Conservation (phyloP, 2,113 vertebrate genomes). For the Holacanthus passer region DNA sequence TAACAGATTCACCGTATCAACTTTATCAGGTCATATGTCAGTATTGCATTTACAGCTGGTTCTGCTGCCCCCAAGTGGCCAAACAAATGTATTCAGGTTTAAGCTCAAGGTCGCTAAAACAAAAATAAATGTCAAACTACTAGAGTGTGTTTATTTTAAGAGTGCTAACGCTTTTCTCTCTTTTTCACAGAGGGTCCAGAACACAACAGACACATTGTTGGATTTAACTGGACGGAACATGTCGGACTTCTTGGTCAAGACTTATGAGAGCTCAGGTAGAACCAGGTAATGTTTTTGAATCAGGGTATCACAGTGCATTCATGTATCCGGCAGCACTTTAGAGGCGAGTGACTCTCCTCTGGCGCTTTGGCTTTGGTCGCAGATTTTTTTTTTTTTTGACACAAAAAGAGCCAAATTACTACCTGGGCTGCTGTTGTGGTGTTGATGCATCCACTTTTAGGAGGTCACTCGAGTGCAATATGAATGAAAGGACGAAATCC, state of each 20-base stretch:
- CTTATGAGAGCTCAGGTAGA: constrained; percentile 83
- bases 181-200: constrained; percentile 80
- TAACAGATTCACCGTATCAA: not conserved
- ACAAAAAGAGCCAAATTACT: constrained; percentile 30
- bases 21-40: not conserved
- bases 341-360: not conserved
- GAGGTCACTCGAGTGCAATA: constrained; percentile 31
- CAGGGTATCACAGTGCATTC: not conserved
- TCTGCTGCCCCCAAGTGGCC: not conserved
- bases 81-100: not conserved
- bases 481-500: constrained; percentile 35
- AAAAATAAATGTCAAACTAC: not conserved
- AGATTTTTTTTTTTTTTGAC: not conserved
- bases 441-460: constrained; percentile 24
- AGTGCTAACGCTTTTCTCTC: not conserved
- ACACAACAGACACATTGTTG: constrained; percentile 90
- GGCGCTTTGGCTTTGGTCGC: not conserved
- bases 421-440: constrained; percentile 28
- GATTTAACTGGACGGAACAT: constrained; percentile 92
- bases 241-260: constrained; percentile 96
- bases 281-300: constrained; percentile 71
- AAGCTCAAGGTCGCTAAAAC: not conserved
- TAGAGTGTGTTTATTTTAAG: not conserved
- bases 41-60: not conserved
- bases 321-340: not conserved